Base-by-base conservation (phyloP, 2,888 invertebrate species). In the Thysanoteuthis rhombus region DNA sequence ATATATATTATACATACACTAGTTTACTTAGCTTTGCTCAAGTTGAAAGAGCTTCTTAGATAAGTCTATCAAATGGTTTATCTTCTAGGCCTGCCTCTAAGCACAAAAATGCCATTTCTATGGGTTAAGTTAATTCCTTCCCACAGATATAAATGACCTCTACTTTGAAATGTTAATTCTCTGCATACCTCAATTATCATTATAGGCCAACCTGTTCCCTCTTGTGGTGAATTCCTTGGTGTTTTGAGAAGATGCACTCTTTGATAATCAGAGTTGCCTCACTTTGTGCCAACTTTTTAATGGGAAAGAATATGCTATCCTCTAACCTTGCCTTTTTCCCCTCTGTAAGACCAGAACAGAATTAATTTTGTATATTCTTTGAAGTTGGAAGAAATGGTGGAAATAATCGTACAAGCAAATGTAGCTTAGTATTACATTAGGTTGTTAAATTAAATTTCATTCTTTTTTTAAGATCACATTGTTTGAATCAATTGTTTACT, bases 1-100 rank as follows among this genome's bases (percentile, higher is more conserved):
- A 75, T 75, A 75, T 75, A 75, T 75, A 75, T 75, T n/a, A 75
- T 75, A 75, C n/a, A 75, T 75, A 75, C n/a, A 75, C n/a, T n/a
- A n/a, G n/a, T 75, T n/a, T 75, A n/a, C n/a, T 8, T 75, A 75
- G 10, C 32, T 75, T 75, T 75, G 75, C 32, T 75, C 28, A 58
- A 32, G 10, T 75, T 32, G 10, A n/a, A 8, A 75, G n/a, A 75
- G 52, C 22, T 52, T 75, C 75, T 75, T n/a, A 75, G 75, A 75
- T 75, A 75, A 75, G n/a, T 75, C 6, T n/a, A n/a, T 75, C 32
- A 75, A 75, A 75, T 75, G n/a, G 75, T 32, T 75, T 75, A 75
- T 75, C 75, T 75, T 75, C 10, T 75, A n/a, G 75, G n/a, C 75
- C 75, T n/a, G n/a, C 75, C 32, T 75, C 10, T 75, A n/a, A 75